Conservation (phyloP, 1,140 invertebrate species). For the Diorhabda carinulata region DNA sequence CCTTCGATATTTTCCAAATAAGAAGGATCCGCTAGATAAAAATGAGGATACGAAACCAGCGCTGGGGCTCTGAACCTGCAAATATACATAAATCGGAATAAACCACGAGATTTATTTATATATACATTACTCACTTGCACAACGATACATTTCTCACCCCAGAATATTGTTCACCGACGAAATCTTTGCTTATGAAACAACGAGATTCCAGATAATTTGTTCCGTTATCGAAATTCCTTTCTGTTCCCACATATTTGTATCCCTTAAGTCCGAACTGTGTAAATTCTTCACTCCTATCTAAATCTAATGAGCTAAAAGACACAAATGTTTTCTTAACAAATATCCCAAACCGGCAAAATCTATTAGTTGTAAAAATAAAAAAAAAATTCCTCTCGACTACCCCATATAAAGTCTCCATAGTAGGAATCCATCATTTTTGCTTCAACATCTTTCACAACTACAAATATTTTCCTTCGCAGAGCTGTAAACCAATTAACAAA, state of each 20-base stretch:
- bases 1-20: constrained; percentile 64
- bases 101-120: neutral
- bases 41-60: constrained; percentile 83
- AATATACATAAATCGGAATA: neutral
- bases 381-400: too few relatives aligned
- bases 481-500: too few relatives aligned
- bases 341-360: too few relatives aligned
- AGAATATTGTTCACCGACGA: constrained; percentile 47
- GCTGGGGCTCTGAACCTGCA: constrained; percentile 68
- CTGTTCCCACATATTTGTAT: constrained; percentile 57
- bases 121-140: constrained; percentile 49
- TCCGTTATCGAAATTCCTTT: constrained; percentile 65
- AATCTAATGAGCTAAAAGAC: constrained; percentile 26
- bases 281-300: constrained; percentile 26
- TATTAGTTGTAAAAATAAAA: too few relatives aligned
- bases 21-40: constrained; percentile 70
- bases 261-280: constrained; percentile 53
- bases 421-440: too few relatives aligned
- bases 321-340: too few relatives aligned
- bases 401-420: too few relatives aligned
- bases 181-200: constrained; percentile 52
- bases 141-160: constrained; percentile 65
- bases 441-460: too few relatives aligned
- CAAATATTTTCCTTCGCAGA: too few relatives aligned
- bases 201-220: constrained; percentile 56